Evolutionary conservation across 1,140 invertebrate species (phyloP), one percentile per base, ranked within the genome.

Genomic region (Formica selysi): DNA sequence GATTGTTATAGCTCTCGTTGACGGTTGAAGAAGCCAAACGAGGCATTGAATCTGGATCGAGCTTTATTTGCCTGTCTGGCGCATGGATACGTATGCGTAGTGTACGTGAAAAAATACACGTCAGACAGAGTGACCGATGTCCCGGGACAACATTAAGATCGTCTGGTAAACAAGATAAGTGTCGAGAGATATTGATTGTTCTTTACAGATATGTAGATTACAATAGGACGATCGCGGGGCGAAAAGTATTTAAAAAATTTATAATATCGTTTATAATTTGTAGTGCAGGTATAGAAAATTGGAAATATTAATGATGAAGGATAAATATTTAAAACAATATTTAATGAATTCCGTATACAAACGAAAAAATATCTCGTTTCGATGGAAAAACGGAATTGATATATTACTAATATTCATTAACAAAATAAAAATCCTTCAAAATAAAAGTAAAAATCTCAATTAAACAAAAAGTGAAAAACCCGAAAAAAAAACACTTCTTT

Each of bases 1-100:
- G 90, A 90, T 91, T 91, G 90, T 87, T 91, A 91, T 90, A 88
- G 65, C 85, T 80, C 68, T 89, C 76, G 86, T 88, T 87, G 87
- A 81, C 73, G 87, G 83, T 65, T 83, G 79, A 83, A 87, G 79
- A 87, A 87, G 79, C 62, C 79, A 84, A 89, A 83, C 59, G 79
- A 83, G 79, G 68, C 79, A 83, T 83, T 83, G 79, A 83, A 83
- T 83, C 79, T 83, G 79, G 79, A 83, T 83, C 79, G 79, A 83
- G 79, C 79, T 83, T 83, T 83, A 83, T 83, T 83, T 83, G 68
- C 68, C 41, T 41, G 79, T 83, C 68, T 83, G 79, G 79, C 68
- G 54, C 41, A 57, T 70, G 79, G 19, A 74, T 29, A 19, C 2
- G 68, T 61, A 38, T 83, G 68, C 7, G 68, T 83, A 41, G 13